Percentiles rank a stretch among this genome's conserved stretches.
These are phyloP conservation scores for Cheilosia vernalis DNA, from an alignment of 2,888 invertebrate genomes.

Conservation along the genomic window DNA sequence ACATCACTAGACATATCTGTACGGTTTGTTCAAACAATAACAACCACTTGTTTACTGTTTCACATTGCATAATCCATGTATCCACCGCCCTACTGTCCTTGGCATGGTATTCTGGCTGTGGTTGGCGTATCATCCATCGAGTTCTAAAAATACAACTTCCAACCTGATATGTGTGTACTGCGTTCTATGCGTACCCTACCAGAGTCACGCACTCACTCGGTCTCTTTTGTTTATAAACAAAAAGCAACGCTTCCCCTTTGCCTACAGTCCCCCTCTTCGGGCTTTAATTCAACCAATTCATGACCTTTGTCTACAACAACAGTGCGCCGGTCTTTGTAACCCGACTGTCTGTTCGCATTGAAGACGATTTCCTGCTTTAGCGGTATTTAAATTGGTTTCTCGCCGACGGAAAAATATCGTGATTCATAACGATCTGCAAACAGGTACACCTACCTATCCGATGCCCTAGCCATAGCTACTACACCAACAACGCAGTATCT, in stretches of 20 bases:
- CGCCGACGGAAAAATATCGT: neutral
- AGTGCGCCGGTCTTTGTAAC: slow-evolving; percentile 9
- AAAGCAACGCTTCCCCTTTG: slow-evolving; percentile 21
- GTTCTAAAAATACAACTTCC: slow-evolving; percentile 46
- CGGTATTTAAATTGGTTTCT: neutral
- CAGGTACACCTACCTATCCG: neutral
- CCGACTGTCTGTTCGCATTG: neutral
- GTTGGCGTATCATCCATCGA: slow-evolving; percentile 4
- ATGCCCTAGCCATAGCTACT: neutral
- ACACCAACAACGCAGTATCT: neutral
- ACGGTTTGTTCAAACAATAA: neutral
- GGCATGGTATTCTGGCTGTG: slow-evolving; percentile 34
- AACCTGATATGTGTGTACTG: neutral
- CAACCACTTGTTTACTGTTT: neutral
- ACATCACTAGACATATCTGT: neutral
- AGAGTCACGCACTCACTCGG: slow-evolving; percentile 37
- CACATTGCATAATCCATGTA: neutral
- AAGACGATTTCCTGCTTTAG: slow-evolving; percentile 41
- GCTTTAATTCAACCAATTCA: slow-evolving; percentile 7
- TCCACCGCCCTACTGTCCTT: slow-evolving; percentile 37
- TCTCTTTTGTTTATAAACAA: slow-evolving; percentile 69
- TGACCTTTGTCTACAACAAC: slow-evolving; percentile 51
- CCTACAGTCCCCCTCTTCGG: neutral
- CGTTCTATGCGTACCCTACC: slow-evolving; percentile 11
- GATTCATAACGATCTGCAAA: slow-evolving; percentile 6